Base-by-base conservation (phyloP, 1,140 invertebrate genomes). In the Prorops nasuta region DNA sequence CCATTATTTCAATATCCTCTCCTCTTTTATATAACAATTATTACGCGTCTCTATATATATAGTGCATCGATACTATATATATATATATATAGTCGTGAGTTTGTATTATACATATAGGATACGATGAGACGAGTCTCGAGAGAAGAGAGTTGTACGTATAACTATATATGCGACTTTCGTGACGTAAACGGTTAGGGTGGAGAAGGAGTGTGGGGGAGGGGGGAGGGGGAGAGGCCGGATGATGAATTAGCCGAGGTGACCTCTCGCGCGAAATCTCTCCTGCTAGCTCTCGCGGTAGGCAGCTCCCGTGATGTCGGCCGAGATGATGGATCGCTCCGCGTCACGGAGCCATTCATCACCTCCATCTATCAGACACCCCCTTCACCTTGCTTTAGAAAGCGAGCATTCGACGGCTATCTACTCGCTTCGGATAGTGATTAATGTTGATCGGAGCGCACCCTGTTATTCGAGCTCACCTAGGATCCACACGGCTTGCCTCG, bases 311-410 rank as follows among this genome's bases (percentile, higher is more conserved):
- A 72, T 69, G 71, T 71, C 69, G 68, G 61, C 58, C 54, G 54
- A 67, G 72, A 73, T 77, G 75, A 77, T 76, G 72, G 69, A 77
- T 77, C 64, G 67, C 58, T 58, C 53, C 43, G 60, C 66, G 71
- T 72, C 74, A 67, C 65, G 75, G 65, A 72, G 69, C 72, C 71
- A 76, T 77, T 74, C 74, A 76, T 76, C 74, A 77, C 71, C 67
- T 72, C 66, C 72, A 72, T 76, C 75, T 74, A 76, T 77, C 74
- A 72, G 60, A 52, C 67, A 66, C 64, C 69, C n/a, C 69, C 70
- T 71, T 71, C 71, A 67, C 64, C 71, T 74, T 75, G 66, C 69
- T 70, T 70, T 64, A 67, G 67, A 71, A 73, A 74, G 71, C 63
- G 66, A 74, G 58, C 64, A 70, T 69, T 74, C 66, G 69, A 74